Conservation (phyloP, 1,140 invertebrate genomes). For the Aphidius ervi region DNA sequence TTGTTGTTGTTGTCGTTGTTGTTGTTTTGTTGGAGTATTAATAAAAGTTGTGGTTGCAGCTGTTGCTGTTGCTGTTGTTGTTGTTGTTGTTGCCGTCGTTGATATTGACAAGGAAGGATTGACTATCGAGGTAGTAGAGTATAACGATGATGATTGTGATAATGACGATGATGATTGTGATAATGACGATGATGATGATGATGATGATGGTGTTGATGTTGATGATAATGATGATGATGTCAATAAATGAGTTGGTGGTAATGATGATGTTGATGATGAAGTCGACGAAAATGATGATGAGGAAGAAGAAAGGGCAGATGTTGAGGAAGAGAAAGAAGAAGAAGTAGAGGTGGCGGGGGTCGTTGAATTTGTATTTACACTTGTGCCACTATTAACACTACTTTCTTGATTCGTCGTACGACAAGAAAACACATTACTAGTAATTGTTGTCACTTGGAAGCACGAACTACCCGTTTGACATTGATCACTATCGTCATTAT, state of each 20-base stretch:
- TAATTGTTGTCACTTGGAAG: slow-evolving; percentile 38
- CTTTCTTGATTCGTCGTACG: slow-evolving; percentile 32
- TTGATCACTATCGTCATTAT: slow-evolving; percentile 3
- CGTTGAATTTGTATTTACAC: slow-evolving; percentile 30
- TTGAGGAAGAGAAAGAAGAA: slow-evolving; percentile 13
- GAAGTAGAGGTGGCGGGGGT: background rate
- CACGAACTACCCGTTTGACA: slow-evolving; percentile 43
- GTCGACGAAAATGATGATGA: slow-evolving; percentile 14
- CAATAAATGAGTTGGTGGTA: background rate
- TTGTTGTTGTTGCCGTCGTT: slow-evolving; percentile 1
- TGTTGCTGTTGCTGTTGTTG: slow-evolving; percentile 7
- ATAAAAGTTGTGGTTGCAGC: background rate
- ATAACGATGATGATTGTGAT: slow-evolving; percentile 4
- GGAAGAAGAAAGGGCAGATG: slow-evolving; percentile 11
- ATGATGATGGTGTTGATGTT: background rate
- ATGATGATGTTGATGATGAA: slow-evolving; percentile 12
- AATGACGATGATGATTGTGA: slow-evolving; percentile 2
- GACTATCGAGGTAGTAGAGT: slow-evolving; percentile 8
- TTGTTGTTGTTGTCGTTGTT: slow-evolving; percentile 1
- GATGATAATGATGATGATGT: slow-evolving; percentile 16
- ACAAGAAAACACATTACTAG: slow-evolving; percentile 33
- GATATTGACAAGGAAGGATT: slow-evolving; percentile 7
- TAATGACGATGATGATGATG: slow-evolving; percentile 16
- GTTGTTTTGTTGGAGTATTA: slow-evolving; percentile 4
- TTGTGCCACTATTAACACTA: slow-evolving; percentile 42